phyloP scores from a whole-genome alignment of 1,140 invertebrate species.

The Solenopsis invicta region DNA sequence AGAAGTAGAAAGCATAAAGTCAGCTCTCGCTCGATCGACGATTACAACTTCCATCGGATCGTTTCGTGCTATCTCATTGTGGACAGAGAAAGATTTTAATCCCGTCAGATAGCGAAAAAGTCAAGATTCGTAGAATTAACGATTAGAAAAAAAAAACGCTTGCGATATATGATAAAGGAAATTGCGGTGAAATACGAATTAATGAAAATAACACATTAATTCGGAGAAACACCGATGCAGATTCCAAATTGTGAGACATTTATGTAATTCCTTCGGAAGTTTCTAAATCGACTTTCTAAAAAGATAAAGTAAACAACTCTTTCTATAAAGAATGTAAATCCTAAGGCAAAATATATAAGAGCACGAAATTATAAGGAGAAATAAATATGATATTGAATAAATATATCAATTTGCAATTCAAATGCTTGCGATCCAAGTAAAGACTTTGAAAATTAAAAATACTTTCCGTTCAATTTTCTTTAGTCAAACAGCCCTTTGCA shows the following conservation, averaged over 20 bases:
- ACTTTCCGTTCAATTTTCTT: not conserved
- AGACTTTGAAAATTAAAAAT: not conserved
- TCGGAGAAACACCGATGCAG: slow-evolving; percentile 22
- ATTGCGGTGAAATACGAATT: not conserved
- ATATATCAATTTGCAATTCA: not conserved
- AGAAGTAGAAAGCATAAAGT: slow-evolving; percentile 10
- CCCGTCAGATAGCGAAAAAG: slow-evolving; percentile 24
- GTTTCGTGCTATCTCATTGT: slow-evolving; percentile 33
- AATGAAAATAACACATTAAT: slow-evolving; percentile 15
- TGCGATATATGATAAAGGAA: not conserved
- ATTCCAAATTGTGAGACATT: slow-evolving; percentile 45
- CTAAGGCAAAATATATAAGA: not conserved
- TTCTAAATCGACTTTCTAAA: slow-evolving; percentile 48
- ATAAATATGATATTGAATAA: not conserved
- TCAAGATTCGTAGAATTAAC: slow-evolving; percentile 1
- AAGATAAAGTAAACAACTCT: not conserved
- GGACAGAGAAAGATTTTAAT: slow-evolving; percentile 4
- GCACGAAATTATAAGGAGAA: no score
- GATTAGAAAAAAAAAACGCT: not conserved
- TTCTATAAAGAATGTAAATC: not conserved
- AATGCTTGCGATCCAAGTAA: not conserved
- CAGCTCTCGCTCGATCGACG: slow-evolving; percentile 27
- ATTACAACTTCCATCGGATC: slow-evolving; percentile 44
- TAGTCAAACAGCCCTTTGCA: not conserved
- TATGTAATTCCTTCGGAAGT: slow-evolving; percentile 47